Base-by-base conservation (phyloP, 2,888 invertebrate species). In the Dendrolimus pini region DNA sequence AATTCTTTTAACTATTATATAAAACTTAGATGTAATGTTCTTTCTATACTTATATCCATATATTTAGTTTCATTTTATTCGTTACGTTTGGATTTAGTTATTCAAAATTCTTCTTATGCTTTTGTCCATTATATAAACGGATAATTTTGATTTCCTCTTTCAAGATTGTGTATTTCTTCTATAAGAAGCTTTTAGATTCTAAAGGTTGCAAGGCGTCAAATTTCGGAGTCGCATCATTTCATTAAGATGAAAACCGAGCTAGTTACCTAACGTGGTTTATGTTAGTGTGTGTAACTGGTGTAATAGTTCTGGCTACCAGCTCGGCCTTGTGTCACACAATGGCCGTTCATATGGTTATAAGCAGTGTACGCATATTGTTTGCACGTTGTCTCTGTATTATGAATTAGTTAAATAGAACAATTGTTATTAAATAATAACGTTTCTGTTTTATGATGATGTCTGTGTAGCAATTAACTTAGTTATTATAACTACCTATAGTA, bases 311-410 rank as follows among this genome's bases (percentile, higher is more conserved):
- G 41, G 55, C 12, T 55, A 18, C 47, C 47, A 55, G 14, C 55
- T 10, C 55, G 55, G 47, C 55, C 55, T 55, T 55, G 55, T 10
- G 14, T 7, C 55, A 55, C 9, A 55, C 42, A 55, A 18, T 47
- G 30, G 30, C 30, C 30, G 30, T 30, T 30, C 30, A 30, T 30
- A 30, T 30, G 47, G 47, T 47, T 47, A 47, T 47, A 47, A 47
- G 47, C 47, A 47, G 3, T 47, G 47, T 47, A 47, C 47, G 47
- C 9, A 12, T 47, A 47, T 47, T 9, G 47, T 47, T 47, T 47
- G 47, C 9, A 47, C 47, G 47, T 47, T 47, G 47, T 47, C 47
- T 10, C 47, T 47, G 47, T 47, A 9, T 47, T 47, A 47, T 47
- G 47, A 47, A 47, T 47, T 47, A 47, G 9, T 47, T 10, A 47